Conservation (phyloP, 2,113 vertebrate species). For the Ammodramus savannarum region DNA sequence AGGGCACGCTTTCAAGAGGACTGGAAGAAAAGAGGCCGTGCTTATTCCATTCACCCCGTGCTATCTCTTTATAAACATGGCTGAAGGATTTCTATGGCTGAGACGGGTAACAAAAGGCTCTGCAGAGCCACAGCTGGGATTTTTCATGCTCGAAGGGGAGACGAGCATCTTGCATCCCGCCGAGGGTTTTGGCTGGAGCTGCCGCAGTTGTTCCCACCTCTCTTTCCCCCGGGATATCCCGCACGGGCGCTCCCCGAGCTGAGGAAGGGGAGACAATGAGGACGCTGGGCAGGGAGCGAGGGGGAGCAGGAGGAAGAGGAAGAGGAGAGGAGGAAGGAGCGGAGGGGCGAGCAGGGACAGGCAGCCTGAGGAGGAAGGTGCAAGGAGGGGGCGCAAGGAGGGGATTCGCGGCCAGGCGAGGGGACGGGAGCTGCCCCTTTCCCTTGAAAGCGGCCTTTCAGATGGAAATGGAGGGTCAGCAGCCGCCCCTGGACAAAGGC, state of each 20-base stretch:
- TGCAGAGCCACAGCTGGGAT: not conserved
- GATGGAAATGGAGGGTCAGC: constrained; percentile 60
- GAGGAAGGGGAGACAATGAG: not conserved
- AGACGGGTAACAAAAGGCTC: constrained; percentile 9
- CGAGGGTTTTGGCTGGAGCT: not conserved
- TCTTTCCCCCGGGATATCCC: not conserved
- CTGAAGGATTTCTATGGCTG: not conserved
- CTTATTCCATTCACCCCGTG: not conserved
- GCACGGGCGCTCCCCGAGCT: not conserved
- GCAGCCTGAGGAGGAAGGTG: not conserved
- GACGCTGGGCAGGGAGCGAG: not conserved
- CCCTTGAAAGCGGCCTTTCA: constrained; percentile 34
- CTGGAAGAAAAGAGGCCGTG: not conserved
- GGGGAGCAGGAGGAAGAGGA: not conserved
- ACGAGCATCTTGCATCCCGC: not conserved
- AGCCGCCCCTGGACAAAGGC: constrained; percentile 30
- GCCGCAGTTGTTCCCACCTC: not conserved
- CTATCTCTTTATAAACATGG: not conserved
- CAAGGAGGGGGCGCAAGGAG: not conserved
- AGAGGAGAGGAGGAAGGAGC: not conserved
- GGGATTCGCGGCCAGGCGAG: not conserved
- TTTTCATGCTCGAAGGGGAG: not conserved
- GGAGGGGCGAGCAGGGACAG: not conserved
- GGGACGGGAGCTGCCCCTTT: not conserved
- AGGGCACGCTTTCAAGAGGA: not conserved